Conservation (phyloP, 2,113 vertebrate species). For the Gasterosteus aculeatus region DNA sequence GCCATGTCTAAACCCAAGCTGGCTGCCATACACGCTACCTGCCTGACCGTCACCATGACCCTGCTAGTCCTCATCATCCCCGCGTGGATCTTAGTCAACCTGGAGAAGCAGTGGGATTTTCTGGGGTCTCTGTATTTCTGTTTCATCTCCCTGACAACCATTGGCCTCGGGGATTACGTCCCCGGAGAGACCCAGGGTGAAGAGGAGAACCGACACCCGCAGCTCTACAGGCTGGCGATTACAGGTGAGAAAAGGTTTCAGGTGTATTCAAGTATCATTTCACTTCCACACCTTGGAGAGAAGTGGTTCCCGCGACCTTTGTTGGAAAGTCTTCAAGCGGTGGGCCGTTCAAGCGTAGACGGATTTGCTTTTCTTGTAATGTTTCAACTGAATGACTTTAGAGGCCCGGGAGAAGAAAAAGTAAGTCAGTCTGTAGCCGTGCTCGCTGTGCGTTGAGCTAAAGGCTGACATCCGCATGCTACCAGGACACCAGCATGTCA, state of each 20-base stretch:
- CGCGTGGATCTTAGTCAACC: constrained; percentile 85
- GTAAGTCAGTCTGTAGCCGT: not conserved
- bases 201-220: constrained; percentile 78
- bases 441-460: not conserved
- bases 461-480: not conserved
- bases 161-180: constrained; percentile 97
- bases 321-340: not conserved
- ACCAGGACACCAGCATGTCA: not conserved
- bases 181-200: constrained; percentile 91
- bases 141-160: constrained; percentile 97
- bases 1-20: constrained; percentile 86
- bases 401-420: not conserved
- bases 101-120: constrained; percentile 95
- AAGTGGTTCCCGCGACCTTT: not conserved
- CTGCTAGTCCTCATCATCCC: constrained; percentile 90
- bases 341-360: not conserved
- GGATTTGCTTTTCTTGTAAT: not conserved
- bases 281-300: not conserved
- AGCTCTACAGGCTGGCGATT: constrained; percentile 92
- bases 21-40: constrained; percentile 83
- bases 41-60: constrained; percentile 78
- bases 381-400: not conserved
- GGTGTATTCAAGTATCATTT: not conserved
- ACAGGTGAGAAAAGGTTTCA: constrained; percentile 82
- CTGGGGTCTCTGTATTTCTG: constrained; percentile 97